These are phyloP conservation scores for Austrolebias charrua DNA, from an alignment of 2,797 vertebrate genomes.

Conservation along the genomic window DNA sequence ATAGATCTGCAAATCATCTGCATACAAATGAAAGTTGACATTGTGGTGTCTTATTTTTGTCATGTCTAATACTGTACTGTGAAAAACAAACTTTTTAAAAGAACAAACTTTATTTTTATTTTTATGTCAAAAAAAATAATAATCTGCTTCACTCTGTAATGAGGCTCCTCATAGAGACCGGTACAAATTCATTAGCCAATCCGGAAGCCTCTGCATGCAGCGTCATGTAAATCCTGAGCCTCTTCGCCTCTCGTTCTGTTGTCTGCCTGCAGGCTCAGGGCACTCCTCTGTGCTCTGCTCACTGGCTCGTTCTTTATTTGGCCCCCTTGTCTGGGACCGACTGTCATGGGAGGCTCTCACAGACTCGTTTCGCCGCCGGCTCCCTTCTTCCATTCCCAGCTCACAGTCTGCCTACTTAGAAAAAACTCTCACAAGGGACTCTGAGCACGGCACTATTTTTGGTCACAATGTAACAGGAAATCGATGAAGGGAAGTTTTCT, in stretches of 20 bases:
- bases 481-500: slow-evolving; percentile 57
- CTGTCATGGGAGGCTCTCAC: slow-evolving; percentile 60
- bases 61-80: slow-evolving; percentile 15
- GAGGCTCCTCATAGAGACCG: slow-evolving; percentile 40
- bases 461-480: slow-evolving; percentile 68
- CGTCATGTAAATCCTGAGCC: slow-evolving; percentile 56
- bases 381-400: slow-evolving; percentile 43
- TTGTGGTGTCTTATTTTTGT: too few species aligned
- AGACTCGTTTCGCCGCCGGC: slow-evolving; percentile 45
- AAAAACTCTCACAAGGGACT: slow-evolving; percentile 49
- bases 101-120: slow-evolving; percentile 1
- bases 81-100: slow-evolving; percentile 6
- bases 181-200: slow-evolving; percentile 68
- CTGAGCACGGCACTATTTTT: slow-evolving; percentile 55
- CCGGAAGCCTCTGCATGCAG: slow-evolving; percentile 42
- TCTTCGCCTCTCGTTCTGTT: slow-evolving; percentile 39
- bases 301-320: slow-evolving; percentile 59
- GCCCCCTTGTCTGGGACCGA: slow-evolving; percentile 53
- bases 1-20: too few species aligned
- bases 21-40: too few species aligned
- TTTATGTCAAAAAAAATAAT: neutral
- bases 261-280: slow-evolving; percentile 32
- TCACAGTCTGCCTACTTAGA: slow-evolving; percentile 40
- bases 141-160: slow-evolving; percentile 9
- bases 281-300: slow-evolving; percentile 32